Evolutionary conservation across 2,113 vertebrate species (phyloP).

Genomic region (Megaceryle maxima): DNA sequence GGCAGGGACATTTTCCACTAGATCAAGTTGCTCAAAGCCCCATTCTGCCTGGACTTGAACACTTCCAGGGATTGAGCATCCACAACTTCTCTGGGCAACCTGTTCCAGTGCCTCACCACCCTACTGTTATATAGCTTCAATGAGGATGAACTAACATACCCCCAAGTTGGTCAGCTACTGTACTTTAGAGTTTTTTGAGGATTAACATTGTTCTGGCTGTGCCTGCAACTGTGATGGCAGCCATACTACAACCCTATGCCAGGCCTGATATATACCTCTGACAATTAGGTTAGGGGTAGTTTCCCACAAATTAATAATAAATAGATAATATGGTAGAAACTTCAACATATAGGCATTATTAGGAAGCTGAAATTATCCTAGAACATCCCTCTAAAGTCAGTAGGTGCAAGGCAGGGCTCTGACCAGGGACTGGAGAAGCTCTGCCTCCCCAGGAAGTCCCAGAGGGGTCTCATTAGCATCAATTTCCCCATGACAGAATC

Average conservation of each 20-base stretch:
- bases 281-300: background rate
- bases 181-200: background rate
- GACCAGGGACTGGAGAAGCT: background rate
- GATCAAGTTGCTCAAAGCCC: too few relatives aligned
- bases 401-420: background rate
- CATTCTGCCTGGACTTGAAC: too few relatives aligned
- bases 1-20: too few relatives aligned
- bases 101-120: too few relatives aligned
- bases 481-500: background rate
- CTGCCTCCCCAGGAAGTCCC: background rate
- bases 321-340: background rate
- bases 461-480: background rate
- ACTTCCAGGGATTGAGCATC: too few relatives aligned
- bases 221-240: background rate
- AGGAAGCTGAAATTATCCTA: background rate
- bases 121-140: background rate
- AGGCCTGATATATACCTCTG: too few relatives aligned
- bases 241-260: background rate
- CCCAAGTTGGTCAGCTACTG: fast-evolving
- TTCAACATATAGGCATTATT: background rate
- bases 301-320: background rate
- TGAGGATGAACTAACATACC: background rate
- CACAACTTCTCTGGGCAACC: too few relatives aligned
- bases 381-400: background rate
- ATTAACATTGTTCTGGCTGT: background rate